A percentile compares a stretch with the other conserved stretches of the same genome.
These are phyloP conservation scores for Margaritifera margaritifera DNA, from an alignment of 2,888 invertebrate genomes.

Conservation along the genomic window DNA sequence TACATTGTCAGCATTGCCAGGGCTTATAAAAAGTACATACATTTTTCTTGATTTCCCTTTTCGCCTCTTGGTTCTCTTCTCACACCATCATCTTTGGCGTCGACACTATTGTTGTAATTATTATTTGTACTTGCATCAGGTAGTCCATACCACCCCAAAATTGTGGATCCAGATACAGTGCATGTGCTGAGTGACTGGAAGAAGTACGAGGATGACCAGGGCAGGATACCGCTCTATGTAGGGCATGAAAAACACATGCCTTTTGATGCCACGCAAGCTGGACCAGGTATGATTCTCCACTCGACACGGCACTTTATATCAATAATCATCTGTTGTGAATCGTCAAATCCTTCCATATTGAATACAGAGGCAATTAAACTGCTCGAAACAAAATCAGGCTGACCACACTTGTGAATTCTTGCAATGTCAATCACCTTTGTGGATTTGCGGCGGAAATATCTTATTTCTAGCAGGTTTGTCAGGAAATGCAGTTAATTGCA, in stretches of 20 bases:
- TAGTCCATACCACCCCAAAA: conserved; percentile 86
- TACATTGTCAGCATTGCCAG: no score
- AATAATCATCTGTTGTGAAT: no score
- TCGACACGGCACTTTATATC: no score
- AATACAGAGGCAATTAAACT: no score
- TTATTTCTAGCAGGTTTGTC: no score
- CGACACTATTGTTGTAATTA: background rate
- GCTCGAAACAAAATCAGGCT: no score
- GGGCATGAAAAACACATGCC: conserved; percentile 78
- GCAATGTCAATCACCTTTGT: no score
- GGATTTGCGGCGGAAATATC: no score
- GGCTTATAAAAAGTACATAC: background rate
- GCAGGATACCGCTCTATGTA: conserved; percentile 72
- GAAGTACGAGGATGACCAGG: conserved; percentile 81
- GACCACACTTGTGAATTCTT: no score
- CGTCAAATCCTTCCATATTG: background rate
- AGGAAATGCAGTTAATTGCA: no score
- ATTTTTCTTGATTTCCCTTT: background rate
- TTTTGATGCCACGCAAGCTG: conserved; percentile 90
- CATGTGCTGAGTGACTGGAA: conserved; percentile 90
- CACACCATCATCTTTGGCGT: background rate
- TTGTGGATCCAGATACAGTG: conserved; percentile 83
- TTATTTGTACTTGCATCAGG: conserved; percentile 75
- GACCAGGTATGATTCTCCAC: conserved; percentile 77
- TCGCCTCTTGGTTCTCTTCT: background rate